These are phyloP conservation scores for Poecile atricapillus DNA, from an alignment of 2,113 vertebrate genomes.

Conservation along the genomic window DNA sequence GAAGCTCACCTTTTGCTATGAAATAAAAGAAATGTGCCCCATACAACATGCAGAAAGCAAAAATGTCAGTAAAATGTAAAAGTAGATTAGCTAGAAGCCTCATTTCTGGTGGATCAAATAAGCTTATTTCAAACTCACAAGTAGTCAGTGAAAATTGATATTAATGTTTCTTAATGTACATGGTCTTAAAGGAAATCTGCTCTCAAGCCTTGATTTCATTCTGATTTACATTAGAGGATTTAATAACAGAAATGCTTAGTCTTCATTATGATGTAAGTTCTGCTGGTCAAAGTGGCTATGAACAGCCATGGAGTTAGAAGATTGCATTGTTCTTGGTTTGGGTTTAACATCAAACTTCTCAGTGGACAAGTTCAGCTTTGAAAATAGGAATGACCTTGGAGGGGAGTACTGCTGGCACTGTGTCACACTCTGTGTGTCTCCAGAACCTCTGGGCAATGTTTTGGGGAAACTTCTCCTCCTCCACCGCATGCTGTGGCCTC, in stretches of 20 bases:
- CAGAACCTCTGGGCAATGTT: background rate
- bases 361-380: background rate
- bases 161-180: background rate
- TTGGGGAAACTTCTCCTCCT: background rate
- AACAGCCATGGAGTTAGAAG: rapidly evolving
- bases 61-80: background rate
- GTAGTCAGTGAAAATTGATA: background rate
- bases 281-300: background rate
- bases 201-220: background rate
- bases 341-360: background rate
- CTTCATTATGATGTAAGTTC: background rate
- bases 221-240: background rate
- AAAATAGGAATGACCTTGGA: background rate
- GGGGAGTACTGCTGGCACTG: background rate
- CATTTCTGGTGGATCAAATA: background rate
- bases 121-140: background rate
- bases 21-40: background rate
- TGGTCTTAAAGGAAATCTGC: background rate
- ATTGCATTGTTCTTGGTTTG: background rate
- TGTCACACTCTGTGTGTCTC: too few species aligned
- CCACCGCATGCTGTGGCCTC: rapidly evolving
- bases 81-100: background rate
- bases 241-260: background rate
- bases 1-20: background rate
- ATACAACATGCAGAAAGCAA: background rate